A percentile compares a stretch with the other conserved stretches of the same genome.
These are phyloP conservation scores for Drosophila pseudoananassae DNA, from an alignment of 1,140 invertebrate genomes.

Conservation along the genomic window DNA sequence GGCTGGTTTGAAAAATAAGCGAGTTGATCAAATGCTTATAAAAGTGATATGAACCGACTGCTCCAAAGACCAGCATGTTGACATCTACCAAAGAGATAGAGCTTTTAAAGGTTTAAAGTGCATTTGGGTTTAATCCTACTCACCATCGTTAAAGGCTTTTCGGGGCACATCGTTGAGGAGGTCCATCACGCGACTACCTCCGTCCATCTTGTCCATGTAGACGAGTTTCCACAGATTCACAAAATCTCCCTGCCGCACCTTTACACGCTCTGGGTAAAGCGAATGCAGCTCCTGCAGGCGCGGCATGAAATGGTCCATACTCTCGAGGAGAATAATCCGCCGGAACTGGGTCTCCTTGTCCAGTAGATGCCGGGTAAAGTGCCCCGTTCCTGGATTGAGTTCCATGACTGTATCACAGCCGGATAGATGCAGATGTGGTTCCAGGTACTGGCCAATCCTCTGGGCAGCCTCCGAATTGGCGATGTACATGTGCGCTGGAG, in stretches of 20 bases:
- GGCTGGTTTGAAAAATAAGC: constrained; percentile 85
- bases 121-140: too few relatives aligned
- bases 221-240: constrained; percentile 85
- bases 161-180: constrained; percentile 84
- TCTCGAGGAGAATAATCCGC: constrained; percentile 84
- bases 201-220: constrained; percentile 86
- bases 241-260: constrained; percentile 84
- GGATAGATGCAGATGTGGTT: constrained; percentile 64
- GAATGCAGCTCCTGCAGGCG: constrained; percentile 63
- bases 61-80: constrained; percentile 85
- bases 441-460: constrained; percentile 76
- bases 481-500: constrained; percentile 64
- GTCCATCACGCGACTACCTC: constrained; percentile 85
- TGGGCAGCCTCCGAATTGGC: constrained; percentile 83
- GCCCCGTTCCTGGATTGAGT: constrained; percentile 86
- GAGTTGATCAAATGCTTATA: constrained; percentile 86
- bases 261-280: constrained; percentile 72
- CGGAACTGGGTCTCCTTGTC: constrained; percentile 71
- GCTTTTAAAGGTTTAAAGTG: not conserved
- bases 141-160: constrained; percentile 54
- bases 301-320: constrained; percentile 82
- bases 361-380: constrained; percentile 84
- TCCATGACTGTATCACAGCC: constrained; percentile 84
- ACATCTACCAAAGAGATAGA: constrained; percentile 53
- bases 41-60: constrained; percentile 85